Base-by-base conservation (phyloP, 1,140 invertebrate genomes). In the Conus betulinus region DNA sequence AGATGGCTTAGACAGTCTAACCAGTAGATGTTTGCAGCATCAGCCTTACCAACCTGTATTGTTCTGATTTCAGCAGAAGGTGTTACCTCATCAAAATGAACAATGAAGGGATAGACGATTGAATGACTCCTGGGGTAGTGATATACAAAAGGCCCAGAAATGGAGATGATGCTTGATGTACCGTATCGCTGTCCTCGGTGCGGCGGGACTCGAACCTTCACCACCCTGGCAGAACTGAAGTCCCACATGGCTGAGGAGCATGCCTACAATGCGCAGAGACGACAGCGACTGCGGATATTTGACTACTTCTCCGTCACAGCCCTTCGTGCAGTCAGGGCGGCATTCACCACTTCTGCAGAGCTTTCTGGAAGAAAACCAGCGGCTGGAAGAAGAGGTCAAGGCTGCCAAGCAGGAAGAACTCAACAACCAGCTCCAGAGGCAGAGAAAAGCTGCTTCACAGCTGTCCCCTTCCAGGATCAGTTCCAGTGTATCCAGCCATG, bases 131-230 rank as follows among this genome's bases (percentile, higher is more conserved):
- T 7, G 11, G 0, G 25, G 15, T 8, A 8, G 20, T 74, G 71
- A 20, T 23, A 8, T 13, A n/a, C n/a, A 74, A 20, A 74, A 23
- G 1, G 39, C 11, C 6, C 39, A 52, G 20, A 6, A 17, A 84
- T 84, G 82, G 82, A 88, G 52, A 55, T 84, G 63, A 39, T 88
- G 23, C 60, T 55, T 52, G 84, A 85, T 60, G 84, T 94, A 60
- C 93, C 93, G 20, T 94, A 92, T 82, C 88, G 92, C 81, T 94
- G 93, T 90, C 93, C 93, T 27, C 92, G 92, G 83, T 94, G 93
- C 91, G 92, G 93, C n/a, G 89, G 92, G 53, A 76, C 83, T 27
- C 83, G 91, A 57, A 89, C 88, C 67, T 94, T 94, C 84, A 74
- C 85, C 7, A 91, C 93, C 25, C 83, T 94, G 5, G 71, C 89